These are phyloP conservation scores for Centropus unirufus DNA, from an alignment of 2,113 vertebrate genomes.

Conservation along the genomic window DNA sequence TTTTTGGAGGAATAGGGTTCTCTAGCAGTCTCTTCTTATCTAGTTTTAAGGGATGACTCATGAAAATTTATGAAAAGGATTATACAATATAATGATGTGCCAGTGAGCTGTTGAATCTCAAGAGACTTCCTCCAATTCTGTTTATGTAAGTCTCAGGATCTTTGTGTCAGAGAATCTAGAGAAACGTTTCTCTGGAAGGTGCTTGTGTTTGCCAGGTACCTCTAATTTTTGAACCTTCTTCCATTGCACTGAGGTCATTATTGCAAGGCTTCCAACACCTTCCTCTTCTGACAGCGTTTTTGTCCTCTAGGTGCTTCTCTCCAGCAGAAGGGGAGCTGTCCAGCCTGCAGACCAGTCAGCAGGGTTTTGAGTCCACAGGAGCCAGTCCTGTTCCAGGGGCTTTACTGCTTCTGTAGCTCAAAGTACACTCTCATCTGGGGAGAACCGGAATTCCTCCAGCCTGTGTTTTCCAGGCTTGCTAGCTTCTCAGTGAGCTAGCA, in stretches of 20 bases:
- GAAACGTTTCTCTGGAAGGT: background rate
- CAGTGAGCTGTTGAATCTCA: background rate
- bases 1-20: background rate
- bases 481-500: background rate
- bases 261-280: background rate
- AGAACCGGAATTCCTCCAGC: background rate
- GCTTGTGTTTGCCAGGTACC: background rate
- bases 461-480: background rate
- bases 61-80: background rate
- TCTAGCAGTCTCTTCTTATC: background rate
- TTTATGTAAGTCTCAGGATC: background rate
- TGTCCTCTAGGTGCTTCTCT: background rate
- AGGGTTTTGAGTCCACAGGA: background rate
- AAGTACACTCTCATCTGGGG: background rate
- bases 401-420: background rate
- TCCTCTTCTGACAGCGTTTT: background rate
- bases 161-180: background rate
- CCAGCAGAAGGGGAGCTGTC: background rate
- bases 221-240: background rate
- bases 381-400: background rate
- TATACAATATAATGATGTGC: background rate
- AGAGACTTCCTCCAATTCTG: background rate
- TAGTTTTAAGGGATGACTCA: background rate
- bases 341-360: background rate
- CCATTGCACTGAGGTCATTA: background rate